Evolutionary conservation across 2,797 vertebrate species (phyloP).

Genomic region (Dermochelys coriacea): DNA sequence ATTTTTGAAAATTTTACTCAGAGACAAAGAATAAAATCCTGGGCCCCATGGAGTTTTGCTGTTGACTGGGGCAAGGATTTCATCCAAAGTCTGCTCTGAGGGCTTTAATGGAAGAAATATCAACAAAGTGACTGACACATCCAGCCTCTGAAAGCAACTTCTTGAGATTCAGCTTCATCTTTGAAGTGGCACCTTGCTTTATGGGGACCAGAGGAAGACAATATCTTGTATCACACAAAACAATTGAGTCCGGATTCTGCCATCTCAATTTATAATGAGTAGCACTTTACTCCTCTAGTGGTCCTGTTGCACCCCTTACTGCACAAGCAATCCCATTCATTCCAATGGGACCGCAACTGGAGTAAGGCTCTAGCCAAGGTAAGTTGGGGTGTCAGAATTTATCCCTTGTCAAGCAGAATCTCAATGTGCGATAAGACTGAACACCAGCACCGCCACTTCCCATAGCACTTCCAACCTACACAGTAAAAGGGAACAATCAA

Average conservation of each 20-base stretch:
- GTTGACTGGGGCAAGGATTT: conserved; percentile 3
- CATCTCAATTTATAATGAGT: not conserved
- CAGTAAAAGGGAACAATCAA: conserved; percentile 56
- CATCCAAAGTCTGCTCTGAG: not conserved
- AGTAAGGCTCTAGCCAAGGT: conserved; percentile 50
- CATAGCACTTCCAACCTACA: conserved; percentile 67
- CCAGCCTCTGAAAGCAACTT: not conserved
- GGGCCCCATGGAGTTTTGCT: conserved; percentile 8
- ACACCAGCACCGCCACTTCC: conserved; percentile 59
- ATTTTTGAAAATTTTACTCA: not conserved
- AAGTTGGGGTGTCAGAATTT: conserved; percentile 51
- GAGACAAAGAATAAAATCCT: not conserved
- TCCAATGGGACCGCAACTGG: conserved; percentile 17
- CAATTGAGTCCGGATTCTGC: not conserved
- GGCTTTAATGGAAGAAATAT: not conserved
- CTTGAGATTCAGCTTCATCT: conserved; percentile 14
- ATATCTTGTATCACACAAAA: not conserved
- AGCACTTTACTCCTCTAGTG: not conserved
- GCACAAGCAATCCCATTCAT: conserved; percentile 6
- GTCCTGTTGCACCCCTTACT: not conserved
- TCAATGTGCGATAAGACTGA: conserved; percentile 63
- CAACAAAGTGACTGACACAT: not conserved
- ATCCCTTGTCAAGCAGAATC: not conserved
- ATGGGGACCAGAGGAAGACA: conserved; percentile 19
- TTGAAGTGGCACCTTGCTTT: conserved; percentile 44